Percentiles rank a stretch among this genome's conserved stretches.
Conservation (phyloP, 2,797 vertebrate species). For the Phoebastria nigripes region DNA sequence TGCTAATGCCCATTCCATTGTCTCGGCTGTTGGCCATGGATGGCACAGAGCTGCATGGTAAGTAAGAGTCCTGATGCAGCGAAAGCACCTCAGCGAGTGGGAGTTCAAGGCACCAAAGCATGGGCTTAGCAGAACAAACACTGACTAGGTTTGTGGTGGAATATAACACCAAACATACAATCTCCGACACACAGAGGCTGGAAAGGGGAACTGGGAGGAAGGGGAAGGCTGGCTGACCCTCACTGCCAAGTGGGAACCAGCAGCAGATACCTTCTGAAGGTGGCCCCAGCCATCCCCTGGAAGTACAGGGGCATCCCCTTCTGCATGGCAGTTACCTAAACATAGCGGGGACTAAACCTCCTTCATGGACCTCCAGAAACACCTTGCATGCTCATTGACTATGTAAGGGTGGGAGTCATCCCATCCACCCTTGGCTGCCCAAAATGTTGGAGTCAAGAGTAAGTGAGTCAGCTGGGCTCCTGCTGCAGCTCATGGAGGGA, state of each 20-base stretch:
- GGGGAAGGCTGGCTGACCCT: neutral
- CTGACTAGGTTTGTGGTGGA: neutral
- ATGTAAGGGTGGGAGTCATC: neutral
- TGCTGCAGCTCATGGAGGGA: neutral
- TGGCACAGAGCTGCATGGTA: neutral
- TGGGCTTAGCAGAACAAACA: neutral
- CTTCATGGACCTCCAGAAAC: neutral
- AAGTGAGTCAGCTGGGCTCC: neutral
- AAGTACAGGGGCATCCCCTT: neutral
- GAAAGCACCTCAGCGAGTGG: neutral
- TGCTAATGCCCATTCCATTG: neutral
- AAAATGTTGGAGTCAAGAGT: neutral
- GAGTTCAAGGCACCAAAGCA: neutral
- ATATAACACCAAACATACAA: neutral
- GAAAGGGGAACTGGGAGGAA: neutral
- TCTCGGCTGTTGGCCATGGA: neutral
- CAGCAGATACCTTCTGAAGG: neutral
- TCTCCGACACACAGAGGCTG: neutral
- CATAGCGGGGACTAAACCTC: fast-evolving
- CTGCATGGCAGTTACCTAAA: neutral
- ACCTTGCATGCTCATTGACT: neutral
- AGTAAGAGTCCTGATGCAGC: neutral
- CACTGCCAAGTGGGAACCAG: neutral
- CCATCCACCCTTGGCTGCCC: neutral
- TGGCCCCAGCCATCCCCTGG: neutral